Conservation (phyloP, 2,113 vertebrate genomes). For the Phyllostomus hastatus region DNA sequence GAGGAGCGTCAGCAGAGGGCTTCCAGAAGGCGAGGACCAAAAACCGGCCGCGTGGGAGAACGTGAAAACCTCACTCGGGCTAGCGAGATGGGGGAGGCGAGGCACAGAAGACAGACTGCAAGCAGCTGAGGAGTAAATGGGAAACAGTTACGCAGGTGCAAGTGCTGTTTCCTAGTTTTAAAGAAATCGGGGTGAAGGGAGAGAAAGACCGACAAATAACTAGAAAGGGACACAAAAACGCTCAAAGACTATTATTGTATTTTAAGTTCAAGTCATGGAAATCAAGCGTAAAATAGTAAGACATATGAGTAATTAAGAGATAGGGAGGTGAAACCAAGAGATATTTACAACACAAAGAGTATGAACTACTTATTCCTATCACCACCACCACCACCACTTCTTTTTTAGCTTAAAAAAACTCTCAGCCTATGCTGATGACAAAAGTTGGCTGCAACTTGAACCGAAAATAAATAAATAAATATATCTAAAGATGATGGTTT, state of each 20-base stretch:
- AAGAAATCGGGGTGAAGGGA: not conserved
- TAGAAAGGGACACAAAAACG: not conserved
- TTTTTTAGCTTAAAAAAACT: not conserved
- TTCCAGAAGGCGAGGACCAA: not conserved
- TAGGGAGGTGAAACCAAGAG: not conserved
- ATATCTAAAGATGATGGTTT: not conserved
- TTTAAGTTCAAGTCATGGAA: not conserved
- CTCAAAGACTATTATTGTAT: not conserved
- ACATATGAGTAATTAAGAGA: not conserved
- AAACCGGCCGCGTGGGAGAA: not conserved
- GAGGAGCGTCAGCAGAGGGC: not conserved
- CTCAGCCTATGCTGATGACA: not conserved
- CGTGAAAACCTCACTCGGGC: not conserved
- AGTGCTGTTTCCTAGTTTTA: not conserved
- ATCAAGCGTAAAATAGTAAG: not conserved
- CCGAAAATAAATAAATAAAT: not conserved
- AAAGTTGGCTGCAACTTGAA: not conserved
- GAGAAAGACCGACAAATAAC: not conserved
- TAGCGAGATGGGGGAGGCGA: not conserved
- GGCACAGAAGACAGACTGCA: not conserved
- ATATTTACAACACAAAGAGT: not conserved
- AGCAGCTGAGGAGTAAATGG: not conserved
- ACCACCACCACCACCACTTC: not conserved
- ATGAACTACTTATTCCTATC: not conserved
- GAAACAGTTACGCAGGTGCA: not conserved